Percentiles rank a stretch among this genome's conserved stretches.
Conservation (phyloP, 2,797 vertebrate genomes). For the Bradypus variegatus region DNA sequence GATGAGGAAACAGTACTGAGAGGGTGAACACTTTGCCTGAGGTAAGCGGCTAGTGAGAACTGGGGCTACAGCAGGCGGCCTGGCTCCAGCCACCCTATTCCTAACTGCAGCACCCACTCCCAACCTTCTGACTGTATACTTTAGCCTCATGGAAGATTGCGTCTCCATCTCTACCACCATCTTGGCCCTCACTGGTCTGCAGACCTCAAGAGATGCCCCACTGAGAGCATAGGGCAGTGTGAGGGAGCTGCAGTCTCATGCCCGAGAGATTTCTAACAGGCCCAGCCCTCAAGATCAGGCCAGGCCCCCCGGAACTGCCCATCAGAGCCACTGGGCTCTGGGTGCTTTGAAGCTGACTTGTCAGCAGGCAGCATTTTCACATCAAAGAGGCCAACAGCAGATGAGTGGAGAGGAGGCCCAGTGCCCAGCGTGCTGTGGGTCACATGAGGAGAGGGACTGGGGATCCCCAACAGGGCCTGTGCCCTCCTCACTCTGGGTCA, state of each 20-base stretch:
- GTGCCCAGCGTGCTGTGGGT: not conserved
- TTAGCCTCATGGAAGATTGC: not conserved
- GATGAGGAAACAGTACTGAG: not conserved
- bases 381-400: not conserved
- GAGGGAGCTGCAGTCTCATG: not conserved
- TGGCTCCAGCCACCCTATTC: not conserved
- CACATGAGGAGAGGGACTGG: not conserved
- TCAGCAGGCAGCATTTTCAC: not conserved
- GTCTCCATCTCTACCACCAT: not conserved
- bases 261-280: not conserved
- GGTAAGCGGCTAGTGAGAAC: not conserved
- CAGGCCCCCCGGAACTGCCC: not conserved
- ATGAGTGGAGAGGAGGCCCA: not conserved
- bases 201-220: not conserved
- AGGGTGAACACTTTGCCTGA: not conserved
- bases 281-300: not conserved
- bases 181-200: not conserved
- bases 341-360: not conserved
- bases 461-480: not conserved
- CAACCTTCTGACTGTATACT: not conserved
- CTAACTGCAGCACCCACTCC: not conserved
- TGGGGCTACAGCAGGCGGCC: not conserved
- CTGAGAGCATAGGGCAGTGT: not conserved
- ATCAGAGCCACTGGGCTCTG: not conserved
- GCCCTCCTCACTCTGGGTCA: not conserved